Conservation (phyloP, 2,888 invertebrate species). For the Thecocarcelia acutangulata region DNA sequence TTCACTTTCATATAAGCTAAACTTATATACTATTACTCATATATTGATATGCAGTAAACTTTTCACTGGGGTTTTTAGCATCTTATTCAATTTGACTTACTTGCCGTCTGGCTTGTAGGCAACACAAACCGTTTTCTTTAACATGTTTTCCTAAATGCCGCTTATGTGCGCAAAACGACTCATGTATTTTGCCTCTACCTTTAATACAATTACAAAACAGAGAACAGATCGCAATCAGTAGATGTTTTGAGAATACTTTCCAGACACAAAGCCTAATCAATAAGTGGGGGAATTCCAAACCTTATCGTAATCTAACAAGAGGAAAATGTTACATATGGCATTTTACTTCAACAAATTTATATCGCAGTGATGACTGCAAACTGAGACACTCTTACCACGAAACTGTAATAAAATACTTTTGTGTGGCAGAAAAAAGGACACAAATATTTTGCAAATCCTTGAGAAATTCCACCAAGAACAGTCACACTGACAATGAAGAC, state of each 20-base stretch:
- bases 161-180: too few relatives aligned
- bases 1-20: too few relatives aligned
- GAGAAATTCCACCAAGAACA: constrained; percentile 22
- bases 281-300: constrained; percentile 30
- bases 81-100: too few relatives aligned
- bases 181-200: too few relatives aligned
- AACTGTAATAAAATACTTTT: constrained; percentile 40
- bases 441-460: constrained; percentile 35
- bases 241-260: constrained; percentile 4
- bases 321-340: background rate
- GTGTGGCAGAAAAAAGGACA: background rate
- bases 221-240: background rate
- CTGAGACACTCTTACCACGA: constrained; percentile 22
- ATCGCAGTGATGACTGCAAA: background rate
- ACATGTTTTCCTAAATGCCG: too few relatives aligned
- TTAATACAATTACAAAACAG: too few relatives aligned
- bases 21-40: too few relatives aligned
- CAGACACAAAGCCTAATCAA: constrained; percentile 23
- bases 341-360: background rate
- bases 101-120: too few relatives aligned
- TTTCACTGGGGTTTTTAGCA: too few relatives aligned
- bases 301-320: background rate
- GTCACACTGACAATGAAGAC: background rate
- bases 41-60: too few relatives aligned
- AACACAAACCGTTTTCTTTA: too few relatives aligned